Evolutionary conservation across 2,888 invertebrate genomes (phyloP).

Genomic region (Tipula lateralis): DNA sequence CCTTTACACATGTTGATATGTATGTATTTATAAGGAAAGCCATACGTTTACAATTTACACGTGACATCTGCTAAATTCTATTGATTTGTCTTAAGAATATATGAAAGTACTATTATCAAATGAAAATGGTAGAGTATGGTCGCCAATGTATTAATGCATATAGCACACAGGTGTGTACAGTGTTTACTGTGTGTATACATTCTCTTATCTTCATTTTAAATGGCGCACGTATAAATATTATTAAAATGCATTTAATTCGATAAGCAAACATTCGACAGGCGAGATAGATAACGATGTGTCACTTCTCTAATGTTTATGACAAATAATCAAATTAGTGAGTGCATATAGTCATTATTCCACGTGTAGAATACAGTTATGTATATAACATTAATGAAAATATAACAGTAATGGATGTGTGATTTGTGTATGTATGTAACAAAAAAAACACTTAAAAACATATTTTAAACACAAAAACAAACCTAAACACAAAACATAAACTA

Average conservation of each 20-base stretch:
- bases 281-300: neutral
- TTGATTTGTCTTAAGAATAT: neutral
- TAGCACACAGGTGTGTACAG: neutral
- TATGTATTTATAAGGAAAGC: neutral
- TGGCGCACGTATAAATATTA: neutral
- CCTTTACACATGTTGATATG: neutral
- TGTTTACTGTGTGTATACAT: neutral
- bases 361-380: too few species aligned
- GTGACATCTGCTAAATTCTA: neutral
- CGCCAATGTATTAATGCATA: neutral
- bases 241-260: neutral
- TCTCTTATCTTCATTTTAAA: neutral
- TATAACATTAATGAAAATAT: too few species aligned
- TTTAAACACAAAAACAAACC: neutral
- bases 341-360: neutral
- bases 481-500: neutral
- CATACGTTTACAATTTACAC: neutral
- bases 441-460: neutral
- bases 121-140: neutral
- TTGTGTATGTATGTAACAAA: neutral
- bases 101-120: neutral
- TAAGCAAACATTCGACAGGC: neutral
- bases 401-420: neutral
- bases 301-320: neutral
- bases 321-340: neutral